Base-by-base conservation (phyloP, 1,140 invertebrate genomes). In the Drosophila ironensis region DNA sequence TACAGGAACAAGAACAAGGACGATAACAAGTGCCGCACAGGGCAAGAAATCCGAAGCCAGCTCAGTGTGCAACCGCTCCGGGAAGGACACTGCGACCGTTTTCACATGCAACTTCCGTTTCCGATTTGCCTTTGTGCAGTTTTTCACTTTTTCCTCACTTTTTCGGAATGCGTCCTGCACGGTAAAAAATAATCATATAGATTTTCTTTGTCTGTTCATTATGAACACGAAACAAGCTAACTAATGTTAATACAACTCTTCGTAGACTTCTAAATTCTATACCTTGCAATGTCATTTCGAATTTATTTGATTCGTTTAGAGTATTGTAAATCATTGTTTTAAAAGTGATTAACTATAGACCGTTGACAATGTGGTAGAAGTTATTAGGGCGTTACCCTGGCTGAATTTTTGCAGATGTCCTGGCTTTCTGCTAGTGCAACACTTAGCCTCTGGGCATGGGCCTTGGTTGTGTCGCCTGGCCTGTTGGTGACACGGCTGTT, bases 31-130 rank as follows among this genome's bases (percentile, higher is more conserved):
- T 14, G 14, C 33, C 12, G 20, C 16, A 28, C 27, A n/a, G 17
- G 16, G 12, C 41, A 25, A 44, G 41, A 50, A 69, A 63, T 53
- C 51, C 19, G 54, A 60, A 71, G 53, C 33, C 54, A 52, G 28
- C 46, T 52, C 68, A 33, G 46, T 70, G 66, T 70, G 66, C 66
- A 70, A 44, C 41, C 46, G 22, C 53, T 40, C 35, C 22, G 22
- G 38, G 47, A 60, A 44, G 52, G 61, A 68, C 52, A 60, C 25
- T 45, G 54, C 63, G 64, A 61, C 54, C 72, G 67, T 64, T 77
- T 66, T 77, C 78, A 66, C 72, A 82, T 84, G 78, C 69, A 84
- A 78, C 78, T 86, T 78, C 78, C 78, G 63, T 77, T 82, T 82
- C 78, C 78, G 73, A 72, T 84, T 72, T 59, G 67, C 60, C 74